phyloP scores from a whole-genome alignment of 2,113 vertebrate genomes.

The Microcebus ravelobensis region DNA sequence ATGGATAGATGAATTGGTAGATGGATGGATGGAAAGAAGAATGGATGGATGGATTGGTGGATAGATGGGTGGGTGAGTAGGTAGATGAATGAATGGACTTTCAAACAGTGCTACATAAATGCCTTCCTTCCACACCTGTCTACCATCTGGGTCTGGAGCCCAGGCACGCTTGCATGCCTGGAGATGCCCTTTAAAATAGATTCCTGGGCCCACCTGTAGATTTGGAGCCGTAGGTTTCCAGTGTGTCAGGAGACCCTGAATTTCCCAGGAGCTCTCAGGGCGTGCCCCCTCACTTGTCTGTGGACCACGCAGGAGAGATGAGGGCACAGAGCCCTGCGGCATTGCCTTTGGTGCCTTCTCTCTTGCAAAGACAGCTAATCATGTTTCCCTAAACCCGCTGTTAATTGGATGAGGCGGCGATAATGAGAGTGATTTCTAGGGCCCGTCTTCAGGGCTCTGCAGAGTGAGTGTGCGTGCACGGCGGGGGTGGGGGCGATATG shows the following conservation, averaged over 20 bases:
- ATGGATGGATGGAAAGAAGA: background rate
- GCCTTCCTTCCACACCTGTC: background rate
- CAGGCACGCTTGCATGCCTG: background rate
- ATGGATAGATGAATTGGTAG: background rate
- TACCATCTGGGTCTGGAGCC: background rate
- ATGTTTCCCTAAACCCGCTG: constrained; percentile 69
- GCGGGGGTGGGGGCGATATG: accelerated
- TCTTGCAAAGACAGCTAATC: constrained; percentile 35
- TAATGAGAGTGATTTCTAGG: constrained; percentile 69
- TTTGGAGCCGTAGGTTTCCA: background rate
- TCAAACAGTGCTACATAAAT: background rate
- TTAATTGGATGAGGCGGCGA: constrained; percentile 77
- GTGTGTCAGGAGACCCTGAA: background rate
- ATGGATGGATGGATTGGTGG: background rate
- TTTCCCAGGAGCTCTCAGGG: no score
- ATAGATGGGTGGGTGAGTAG: background rate
- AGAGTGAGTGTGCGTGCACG: constrained; percentile 54
- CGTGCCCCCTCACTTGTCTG: background rate
- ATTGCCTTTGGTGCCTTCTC: accelerated
- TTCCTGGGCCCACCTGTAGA: background rate
- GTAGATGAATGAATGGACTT: background rate
- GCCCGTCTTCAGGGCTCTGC: constrained; percentile 70
- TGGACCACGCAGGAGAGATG: accelerated
- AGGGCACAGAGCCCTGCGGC: accelerated
- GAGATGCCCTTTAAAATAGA: background rate